A percentile compares a stretch with the other conserved stretches of the same genome.
phyloP scores from a whole-genome alignment of 2,888 invertebrate species.

The Cataglyphis altisquamis region DNA sequence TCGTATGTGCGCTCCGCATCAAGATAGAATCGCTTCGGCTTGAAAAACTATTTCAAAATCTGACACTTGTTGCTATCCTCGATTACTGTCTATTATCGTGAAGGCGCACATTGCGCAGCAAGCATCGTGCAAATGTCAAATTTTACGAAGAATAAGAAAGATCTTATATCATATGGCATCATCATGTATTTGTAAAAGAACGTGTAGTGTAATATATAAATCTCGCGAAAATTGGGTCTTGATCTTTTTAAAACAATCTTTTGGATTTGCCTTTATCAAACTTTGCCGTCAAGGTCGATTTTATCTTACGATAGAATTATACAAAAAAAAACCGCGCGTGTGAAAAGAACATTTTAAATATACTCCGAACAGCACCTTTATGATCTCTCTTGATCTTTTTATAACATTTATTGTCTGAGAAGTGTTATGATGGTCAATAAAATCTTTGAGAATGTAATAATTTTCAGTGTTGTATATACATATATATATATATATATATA shows the following conservation, averaged over 20 bases:
- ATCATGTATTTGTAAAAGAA: background rate
- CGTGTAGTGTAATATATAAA: background rate
- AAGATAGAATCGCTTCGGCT: background rate
- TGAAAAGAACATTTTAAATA: background rate
- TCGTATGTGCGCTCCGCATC: background rate
- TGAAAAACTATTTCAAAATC: constrained; percentile 18
- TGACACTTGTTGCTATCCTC: constrained; percentile 51
- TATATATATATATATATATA: background rate
- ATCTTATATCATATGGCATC: background rate
- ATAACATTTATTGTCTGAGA: background rate
- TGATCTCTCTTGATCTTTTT: background rate
- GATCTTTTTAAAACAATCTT: background rate
- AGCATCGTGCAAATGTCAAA: background rate
- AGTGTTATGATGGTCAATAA: background rate
- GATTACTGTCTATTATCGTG: background rate
- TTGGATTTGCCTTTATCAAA: background rate
- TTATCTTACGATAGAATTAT: background rate
- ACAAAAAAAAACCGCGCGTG: background rate
- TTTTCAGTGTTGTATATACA: background rate
- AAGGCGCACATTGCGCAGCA: background rate
- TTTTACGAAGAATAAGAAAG: background rate
- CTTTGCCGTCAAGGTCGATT: background rate
- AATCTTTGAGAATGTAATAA: background rate
- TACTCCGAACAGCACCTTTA: too few species aligned
- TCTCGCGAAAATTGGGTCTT: background rate